Percentiles rank a stretch among this genome's conserved stretches.
Evolutionary conservation across 2,797 vertebrate genomes (phyloP).

Genomic region (Liparis tanakae): DNA sequence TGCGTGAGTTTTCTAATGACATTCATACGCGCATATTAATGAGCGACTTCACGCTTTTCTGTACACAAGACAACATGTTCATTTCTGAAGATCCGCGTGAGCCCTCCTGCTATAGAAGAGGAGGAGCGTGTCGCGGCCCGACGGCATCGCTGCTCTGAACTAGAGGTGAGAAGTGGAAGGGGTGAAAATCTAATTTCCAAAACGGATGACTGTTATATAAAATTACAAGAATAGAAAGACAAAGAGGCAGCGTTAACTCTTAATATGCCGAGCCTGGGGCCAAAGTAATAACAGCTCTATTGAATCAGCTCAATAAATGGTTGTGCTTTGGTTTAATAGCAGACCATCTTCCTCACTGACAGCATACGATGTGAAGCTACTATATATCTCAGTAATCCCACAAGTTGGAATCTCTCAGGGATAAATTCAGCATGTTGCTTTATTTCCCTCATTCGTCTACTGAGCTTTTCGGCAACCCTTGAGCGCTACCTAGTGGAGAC

Average conservation of each 20-base stretch:
- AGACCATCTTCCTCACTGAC: conserved; percentile 69
- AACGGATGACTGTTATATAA: conserved; percentile 72
- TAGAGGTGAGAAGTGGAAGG: conserved; percentile 60
- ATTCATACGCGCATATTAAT: conserved; percentile 55
- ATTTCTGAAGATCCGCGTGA: conserved; percentile 2
- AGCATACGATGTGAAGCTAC: conserved; percentile 57
- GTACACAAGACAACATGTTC: neutral
- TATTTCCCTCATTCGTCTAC: conserved; percentile 36
- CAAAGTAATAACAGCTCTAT: conserved; percentile 87
- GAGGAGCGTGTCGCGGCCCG: conserved; percentile 21
- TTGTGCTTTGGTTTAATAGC: conserved; percentile 81
- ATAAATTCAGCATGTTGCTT: conserved; percentile 47
- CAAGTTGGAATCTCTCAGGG: conserved; percentile 53
- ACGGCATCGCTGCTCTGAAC: conserved; percentile 49
- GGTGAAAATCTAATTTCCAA: conserved; percentile 66
- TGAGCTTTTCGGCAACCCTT: conserved; percentile 29
- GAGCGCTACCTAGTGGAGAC: conserved; percentile 72
- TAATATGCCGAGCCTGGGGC: conserved; percentile 80
- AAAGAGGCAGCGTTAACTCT: conserved; percentile 81
- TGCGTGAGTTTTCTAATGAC: conserved; percentile 57
- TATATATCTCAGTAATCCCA: conserved; percentile 68
- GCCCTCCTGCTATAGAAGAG: conserved; percentile 10
- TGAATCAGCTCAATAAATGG: conserved; percentile 89
- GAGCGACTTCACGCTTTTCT: neutral
- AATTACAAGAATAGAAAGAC: conserved; percentile 74